Conservation (phyloP, 2,113 vertebrate genomes). For the Triplophysa dalaica region DNA sequence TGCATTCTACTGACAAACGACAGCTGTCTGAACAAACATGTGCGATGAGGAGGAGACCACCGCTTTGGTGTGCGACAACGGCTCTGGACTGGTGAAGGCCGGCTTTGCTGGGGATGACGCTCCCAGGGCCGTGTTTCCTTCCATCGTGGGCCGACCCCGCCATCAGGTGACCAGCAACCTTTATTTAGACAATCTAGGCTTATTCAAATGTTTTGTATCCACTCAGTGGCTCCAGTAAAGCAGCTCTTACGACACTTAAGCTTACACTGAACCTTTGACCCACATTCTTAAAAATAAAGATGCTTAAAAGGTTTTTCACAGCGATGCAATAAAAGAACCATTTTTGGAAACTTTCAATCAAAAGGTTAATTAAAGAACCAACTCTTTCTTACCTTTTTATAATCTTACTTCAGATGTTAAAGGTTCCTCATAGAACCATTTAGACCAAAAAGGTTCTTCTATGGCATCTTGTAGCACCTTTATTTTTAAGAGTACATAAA, state of each 20-base stretch:
- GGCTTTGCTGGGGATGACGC: constrained; percentile 59
- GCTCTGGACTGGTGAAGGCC: constrained; percentile 61
- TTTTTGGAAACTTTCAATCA: no score
- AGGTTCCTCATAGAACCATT: no score
- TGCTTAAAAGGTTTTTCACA: no score
- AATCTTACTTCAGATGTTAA: no score
- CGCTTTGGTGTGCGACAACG: constrained; percentile 59
- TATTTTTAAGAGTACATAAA: no score
- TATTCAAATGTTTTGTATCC: constrained; percentile 7
- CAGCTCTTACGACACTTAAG: background rate
- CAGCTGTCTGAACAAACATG: constrained; percentile 48
- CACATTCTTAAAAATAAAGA: no score
- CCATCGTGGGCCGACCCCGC: constrained; percentile 57
- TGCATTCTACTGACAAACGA: background rate
- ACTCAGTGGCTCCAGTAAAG: constrained; percentile 1
- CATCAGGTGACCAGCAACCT: constrained; percentile 50
- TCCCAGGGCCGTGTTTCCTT: constrained; percentile 58
- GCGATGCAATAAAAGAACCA: no score
- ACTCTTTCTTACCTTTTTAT: no score
- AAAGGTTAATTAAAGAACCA: no score
- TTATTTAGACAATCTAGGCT: background rate
- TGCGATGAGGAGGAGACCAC: constrained; percentile 61
- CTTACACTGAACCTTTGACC: background rate
- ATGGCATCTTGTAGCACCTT: no score
- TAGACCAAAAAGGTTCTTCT: no score